Percentiles rank a stretch among this genome's conserved stretches.
Conservation (phyloP, 2,888 invertebrate genomes). For the Nudaria mundana region DNA sequence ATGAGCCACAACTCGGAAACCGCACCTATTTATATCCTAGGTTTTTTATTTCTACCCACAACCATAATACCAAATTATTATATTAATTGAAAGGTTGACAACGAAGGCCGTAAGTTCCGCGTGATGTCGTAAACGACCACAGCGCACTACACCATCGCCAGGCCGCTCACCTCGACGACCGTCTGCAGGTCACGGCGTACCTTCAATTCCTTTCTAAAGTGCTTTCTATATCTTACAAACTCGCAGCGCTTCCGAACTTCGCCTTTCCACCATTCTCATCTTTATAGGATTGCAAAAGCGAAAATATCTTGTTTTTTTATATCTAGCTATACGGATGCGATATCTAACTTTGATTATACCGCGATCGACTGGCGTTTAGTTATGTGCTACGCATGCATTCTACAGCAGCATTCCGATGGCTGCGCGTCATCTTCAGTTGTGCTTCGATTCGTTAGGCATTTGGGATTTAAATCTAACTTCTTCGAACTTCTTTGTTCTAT, state of each 20-base stretch:
- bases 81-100: constrained; percentile 74
- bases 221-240: constrained; percentile 72
- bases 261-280: constrained; percentile 54
- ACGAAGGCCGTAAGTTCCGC: constrained; percentile 72
- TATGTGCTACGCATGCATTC: constrained; percentile 59
- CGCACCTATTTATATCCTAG: too few relatives aligned
- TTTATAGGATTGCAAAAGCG: constrained; percentile 46
- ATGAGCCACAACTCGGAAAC: too few relatives aligned
- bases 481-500: constrained; percentile 46
- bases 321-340: constrained; percentile 51
- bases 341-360: constrained; percentile 42
- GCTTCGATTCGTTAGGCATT: constrained; percentile 55
- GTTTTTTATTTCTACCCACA: too few relatives aligned
- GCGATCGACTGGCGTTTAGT: constrained; percentile 37
- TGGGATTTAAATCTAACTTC: constrained; percentile 48
- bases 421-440: constrained; percentile 64
- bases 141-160: constrained; percentile 35
- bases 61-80: too few relatives aligned
- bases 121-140: constrained; percentile 58
- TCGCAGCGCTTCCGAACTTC: constrained; percentile 49
- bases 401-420: constrained; percentile 68
- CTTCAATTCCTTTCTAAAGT: constrained; percentile 80
- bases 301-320: constrained; percentile 37
- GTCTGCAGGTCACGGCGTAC: constrained; percentile 71
- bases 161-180: constrained; percentile 65